Evolutionary conservation across 92 coral and sea anemone genomes (phyloP), one percentile per base, ranked within the genome.

Genomic region (Phenganax marumi): DNA sequence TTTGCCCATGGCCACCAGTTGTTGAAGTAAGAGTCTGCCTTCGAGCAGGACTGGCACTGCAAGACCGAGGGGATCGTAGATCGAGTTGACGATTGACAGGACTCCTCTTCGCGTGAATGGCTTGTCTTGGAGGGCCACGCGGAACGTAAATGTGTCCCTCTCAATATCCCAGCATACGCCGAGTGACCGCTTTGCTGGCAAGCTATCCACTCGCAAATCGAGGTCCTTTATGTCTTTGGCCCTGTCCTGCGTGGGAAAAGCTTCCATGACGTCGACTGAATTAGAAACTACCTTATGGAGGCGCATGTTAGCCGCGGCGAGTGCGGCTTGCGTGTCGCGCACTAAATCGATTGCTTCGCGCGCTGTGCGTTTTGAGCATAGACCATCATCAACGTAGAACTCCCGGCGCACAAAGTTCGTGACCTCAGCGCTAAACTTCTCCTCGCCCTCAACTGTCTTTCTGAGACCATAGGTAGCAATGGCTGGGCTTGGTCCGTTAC

Each of bases 201-300:
- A 23, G 46, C 54, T 8, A 58, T 85, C 88, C 0, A 24, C 18
- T 68, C 46, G 57, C 3, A 86, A 47, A 50, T 86, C 89, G 8
- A 81, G 57, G 70, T 81, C 82, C 17, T 77, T 60, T 0, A 75
- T 22, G 66, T 83, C 80, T 43, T 82, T 74, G 6, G 71, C 87
- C 48, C 87, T 54, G 73, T 87, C 90, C 17, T 75, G 65, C 0
- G 18, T 50, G 0, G 87, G 87, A 26, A 87, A 71, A 56, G 90
- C 90, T 55, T 82, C 84, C 87, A 87, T 82, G 13, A 85, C 88
- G 8, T 52, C 81, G 14, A 69, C 69, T 17, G 88, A 85, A 54
- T 85, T 85, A 7, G 88, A 85, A 7, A 64, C 88, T 11, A 85
- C 43, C 22, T 85, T 85, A 66, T 84, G 83, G 3, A 84, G 84